Conservation (phyloP, 2,113 vertebrate genomes). For the Pachypanchax playfairii region DNA sequence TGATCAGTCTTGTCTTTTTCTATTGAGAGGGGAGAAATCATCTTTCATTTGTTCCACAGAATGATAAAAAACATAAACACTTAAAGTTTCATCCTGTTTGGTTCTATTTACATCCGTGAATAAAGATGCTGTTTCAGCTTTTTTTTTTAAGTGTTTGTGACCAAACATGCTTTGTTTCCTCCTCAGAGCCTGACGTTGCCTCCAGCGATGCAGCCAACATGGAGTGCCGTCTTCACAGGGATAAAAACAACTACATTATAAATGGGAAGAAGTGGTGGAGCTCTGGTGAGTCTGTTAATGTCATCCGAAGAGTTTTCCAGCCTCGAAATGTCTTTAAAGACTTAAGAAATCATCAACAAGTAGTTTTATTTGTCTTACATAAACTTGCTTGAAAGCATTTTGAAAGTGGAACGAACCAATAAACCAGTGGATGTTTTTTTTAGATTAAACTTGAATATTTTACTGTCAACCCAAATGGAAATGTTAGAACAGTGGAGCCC, state of each 20-base stretch:
- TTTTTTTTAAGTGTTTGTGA: too few species aligned
- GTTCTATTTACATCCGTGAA: too few species aligned
- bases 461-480: not conserved
- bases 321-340: not conserved
- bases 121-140: too few species aligned
- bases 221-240: conserved; percentile 82
- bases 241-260: conserved; percentile 82
- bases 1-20: not conserved
- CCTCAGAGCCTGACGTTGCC: conserved; percentile 88
- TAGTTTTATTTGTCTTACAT: not conserved
- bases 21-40: not conserved
- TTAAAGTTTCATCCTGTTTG: too few species aligned
- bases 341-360: not conserved
- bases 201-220: conserved; percentile 96
- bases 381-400: not conserved
- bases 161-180: not conserved
- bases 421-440: conserved; percentile 9
- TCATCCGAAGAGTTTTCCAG: not conserved
- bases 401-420: not conserved
- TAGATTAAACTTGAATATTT: conserved; percentile 8
- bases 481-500: conserved; percentile 9
- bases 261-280: conserved; percentile 97
- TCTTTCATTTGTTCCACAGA: not conserved
- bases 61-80: not conserved
- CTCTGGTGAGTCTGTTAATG: conserved; percentile 83